phyloP scores from a whole-genome alignment of 2,113 vertebrate genomes.

The Mormyrus iriodes region DNA sequence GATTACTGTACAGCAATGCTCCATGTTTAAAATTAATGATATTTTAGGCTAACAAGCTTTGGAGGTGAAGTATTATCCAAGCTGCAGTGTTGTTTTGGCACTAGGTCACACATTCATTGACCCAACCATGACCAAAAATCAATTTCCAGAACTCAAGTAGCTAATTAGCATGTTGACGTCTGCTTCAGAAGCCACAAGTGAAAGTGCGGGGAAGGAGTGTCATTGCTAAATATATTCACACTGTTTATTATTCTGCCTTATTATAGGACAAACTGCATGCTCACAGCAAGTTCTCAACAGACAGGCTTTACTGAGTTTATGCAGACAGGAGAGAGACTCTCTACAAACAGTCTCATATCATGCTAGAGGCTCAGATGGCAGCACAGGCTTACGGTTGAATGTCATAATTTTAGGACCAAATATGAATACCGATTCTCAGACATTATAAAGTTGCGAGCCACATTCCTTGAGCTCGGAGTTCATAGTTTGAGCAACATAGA shows the following conservation, averaged over 20 bases:
- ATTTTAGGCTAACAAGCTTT: background rate
- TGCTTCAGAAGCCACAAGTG: background rate
- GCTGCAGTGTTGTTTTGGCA: background rate
- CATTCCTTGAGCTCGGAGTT: background rate
- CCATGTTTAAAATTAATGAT: background rate
- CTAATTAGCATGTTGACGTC: slow-evolving; percentile 10
- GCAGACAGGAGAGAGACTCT: background rate
- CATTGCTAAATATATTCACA: background rate
- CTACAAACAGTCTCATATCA: background rate
- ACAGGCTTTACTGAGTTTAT: background rate
- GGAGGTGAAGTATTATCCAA: background rate
- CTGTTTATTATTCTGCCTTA: background rate
- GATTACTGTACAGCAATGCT: background rate
- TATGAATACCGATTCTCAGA: background rate
- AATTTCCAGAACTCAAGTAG: background rate
- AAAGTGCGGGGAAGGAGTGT: background rate
- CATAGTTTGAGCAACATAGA: background rate
- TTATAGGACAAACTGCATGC: background rate
- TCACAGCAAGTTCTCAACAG: background rate
- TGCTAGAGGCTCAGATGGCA: background rate
- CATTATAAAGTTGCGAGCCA: background rate
- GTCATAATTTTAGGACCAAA: background rate
- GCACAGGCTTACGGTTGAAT: background rate
- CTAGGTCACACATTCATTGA: background rate
- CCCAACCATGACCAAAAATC: slow-evolving; percentile 9